These are phyloP conservation scores for Drosophila novamexicana DNA, from an alignment of 1,140 invertebrate genomes.

Conservation along the genomic window DNA sequence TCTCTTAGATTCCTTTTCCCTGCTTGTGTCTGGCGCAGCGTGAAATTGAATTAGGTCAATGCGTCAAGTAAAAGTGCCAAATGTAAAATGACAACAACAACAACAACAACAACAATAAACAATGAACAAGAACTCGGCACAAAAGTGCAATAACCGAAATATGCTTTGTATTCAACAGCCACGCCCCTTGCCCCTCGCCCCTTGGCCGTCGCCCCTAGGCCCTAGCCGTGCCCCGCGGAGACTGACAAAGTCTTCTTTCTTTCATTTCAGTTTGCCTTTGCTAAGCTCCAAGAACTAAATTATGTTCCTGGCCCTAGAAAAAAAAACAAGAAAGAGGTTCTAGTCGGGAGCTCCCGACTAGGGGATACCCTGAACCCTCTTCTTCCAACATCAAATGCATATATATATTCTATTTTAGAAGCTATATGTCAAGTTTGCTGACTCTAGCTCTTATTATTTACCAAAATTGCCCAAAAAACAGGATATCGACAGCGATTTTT, in stretches of 20 bases:
- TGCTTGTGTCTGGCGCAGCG: conserved; percentile 56
- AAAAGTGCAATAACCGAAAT: conserved; percentile 50
- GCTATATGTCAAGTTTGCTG: no score
- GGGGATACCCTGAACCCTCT: no score
- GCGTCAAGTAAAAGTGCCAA: conserved; percentile 70
- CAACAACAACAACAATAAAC: not conserved
- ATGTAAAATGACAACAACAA: conserved; percentile 51
- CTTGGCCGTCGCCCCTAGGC: not conserved
- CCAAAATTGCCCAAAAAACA: no score
- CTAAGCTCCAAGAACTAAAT: conserved; percentile 2
- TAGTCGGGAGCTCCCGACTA: no score
- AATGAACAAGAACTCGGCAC: not conserved
- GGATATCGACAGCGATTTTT: no score
- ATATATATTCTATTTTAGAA: no score
- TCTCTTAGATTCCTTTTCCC: not conserved
- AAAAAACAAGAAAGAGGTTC: no score
- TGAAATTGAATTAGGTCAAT: conserved; percentile 78
- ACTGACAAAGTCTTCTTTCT: not conserved
- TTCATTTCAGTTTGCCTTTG: conserved; percentile 3
- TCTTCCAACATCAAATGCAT: no score
- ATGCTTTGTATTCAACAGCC: conserved; percentile 22
- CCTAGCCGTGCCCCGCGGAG: no score
- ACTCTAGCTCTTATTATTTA: no score
- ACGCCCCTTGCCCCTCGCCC: not conserved
- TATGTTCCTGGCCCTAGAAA: no score